Conservation (phyloP, 37 sponge, comb jelly and placozoan genomes). For the Petrosia ficiformis region DNA sequence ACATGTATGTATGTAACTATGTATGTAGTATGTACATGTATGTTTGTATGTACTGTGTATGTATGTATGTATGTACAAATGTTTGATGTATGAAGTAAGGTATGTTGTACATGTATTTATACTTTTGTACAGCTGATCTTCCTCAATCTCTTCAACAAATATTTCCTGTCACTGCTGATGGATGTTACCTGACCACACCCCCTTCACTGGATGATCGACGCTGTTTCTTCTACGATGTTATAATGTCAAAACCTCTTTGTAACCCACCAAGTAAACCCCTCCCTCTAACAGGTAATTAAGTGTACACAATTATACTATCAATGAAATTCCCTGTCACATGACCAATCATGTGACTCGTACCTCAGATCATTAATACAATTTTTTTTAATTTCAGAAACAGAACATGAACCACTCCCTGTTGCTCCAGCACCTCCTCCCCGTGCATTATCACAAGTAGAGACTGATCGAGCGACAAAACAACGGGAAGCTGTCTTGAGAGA, state of each 20-base stretch:
- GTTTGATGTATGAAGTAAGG: too few relatives aligned
- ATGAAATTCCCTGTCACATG: background rate
- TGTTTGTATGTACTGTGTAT: background rate
- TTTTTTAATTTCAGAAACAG: slow-evolving; percentile 17
- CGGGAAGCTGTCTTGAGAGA: slow-evolving; percentile 81
- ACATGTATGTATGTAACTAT: background rate
- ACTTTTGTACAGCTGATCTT: background rate
- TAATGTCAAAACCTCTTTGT: slow-evolving; percentile 32
- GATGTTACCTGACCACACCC: too few relatives aligned
- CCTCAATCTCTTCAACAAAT: background rate
- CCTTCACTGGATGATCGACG: slow-evolving; percentile 38
- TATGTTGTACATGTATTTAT: background rate
- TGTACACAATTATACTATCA: background rate
- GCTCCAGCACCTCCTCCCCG: slow-evolving; percentile 52
- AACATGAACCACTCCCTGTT: slow-evolving; percentile 50
- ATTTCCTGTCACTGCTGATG: too few relatives aligned
- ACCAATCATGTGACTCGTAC: background rate
- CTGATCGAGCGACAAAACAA: slow-evolving; percentile 29
- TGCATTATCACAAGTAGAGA: slow-evolving; percentile 60
- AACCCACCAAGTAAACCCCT: slow-evolving; percentile 37
- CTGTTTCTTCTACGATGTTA: slow-evolving; percentile 44
- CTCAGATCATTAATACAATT: background rate
- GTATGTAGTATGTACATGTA: background rate
- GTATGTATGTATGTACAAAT: slow-evolving; percentile 27
- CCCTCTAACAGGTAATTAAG: slow-evolving; percentile 23